These are phyloP conservation scores for Andrena marginata DNA, from an alignment of 2,888 invertebrate species.

Conservation along the genomic window DNA sequence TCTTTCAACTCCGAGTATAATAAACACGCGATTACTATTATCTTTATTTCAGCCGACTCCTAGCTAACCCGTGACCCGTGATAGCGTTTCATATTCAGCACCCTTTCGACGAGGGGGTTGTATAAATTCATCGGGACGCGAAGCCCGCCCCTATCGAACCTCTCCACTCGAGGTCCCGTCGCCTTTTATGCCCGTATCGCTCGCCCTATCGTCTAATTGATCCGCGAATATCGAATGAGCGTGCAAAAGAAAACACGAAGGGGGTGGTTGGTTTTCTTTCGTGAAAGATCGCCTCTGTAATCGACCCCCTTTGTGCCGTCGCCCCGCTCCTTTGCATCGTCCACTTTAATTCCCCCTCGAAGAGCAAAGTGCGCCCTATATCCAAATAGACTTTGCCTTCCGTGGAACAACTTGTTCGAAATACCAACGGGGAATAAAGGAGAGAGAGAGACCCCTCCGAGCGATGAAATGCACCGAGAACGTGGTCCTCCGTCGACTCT, in stretches of 20 bases:
- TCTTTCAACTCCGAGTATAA: neutral
- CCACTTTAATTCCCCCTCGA: conserved; percentile 40
- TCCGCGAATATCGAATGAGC: conserved; percentile 44
- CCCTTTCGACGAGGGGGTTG: conserved; percentile 12
- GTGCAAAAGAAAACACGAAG: conserved; percentile 23
- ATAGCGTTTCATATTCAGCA: conserved; percentile 22
- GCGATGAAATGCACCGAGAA: conserved; percentile 35
- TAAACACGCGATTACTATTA: conserved; percentile 25
- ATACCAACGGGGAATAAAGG: conserved; percentile 14
- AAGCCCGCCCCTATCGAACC: conserved; percentile 12
- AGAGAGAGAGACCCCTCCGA: neutral
- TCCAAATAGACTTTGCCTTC: conserved; percentile 41
- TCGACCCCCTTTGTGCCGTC: conserved; percentile 30
- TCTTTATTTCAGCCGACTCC: conserved; percentile 14
- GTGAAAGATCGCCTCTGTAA: conserved; percentile 28
- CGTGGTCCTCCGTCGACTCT: conserved; percentile 3
- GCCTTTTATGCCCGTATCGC: conserved; percentile 23
- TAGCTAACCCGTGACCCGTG: neutral
- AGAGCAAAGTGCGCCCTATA: conserved; percentile 25
- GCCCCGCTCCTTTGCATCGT: conserved; percentile 21
- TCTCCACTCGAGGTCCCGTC: neutral
- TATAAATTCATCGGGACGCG: conserved; percentile 22
- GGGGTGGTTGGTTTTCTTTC: neutral
- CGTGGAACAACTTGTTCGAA: conserved; percentile 14
- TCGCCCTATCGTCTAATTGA: conserved; percentile 39